phyloP scores from a whole-genome alignment of 2,113 vertebrate species.

The Motacilla tschutschensis region DNA sequence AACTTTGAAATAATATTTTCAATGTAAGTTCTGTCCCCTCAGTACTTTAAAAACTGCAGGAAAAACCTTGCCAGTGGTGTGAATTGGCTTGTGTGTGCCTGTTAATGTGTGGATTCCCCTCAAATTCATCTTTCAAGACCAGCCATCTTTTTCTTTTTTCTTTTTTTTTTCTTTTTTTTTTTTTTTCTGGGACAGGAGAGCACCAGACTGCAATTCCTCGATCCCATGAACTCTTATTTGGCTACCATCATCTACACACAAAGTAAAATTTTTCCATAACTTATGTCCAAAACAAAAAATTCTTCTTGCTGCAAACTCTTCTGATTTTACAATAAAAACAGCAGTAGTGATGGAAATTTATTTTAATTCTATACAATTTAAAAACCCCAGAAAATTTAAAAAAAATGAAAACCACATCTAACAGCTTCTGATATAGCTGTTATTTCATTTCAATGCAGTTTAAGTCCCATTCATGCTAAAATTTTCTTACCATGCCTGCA shows the following conservation, averaged over 20 bases:
- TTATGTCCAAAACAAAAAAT: background rate
- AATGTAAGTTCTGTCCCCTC: accelerated
- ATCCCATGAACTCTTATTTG: background rate
- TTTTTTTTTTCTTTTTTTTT: no score
- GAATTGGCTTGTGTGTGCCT: background rate
- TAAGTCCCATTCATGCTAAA: background rate
- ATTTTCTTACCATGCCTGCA: background rate
- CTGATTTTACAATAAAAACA: background rate
- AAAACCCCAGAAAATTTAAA: background rate
- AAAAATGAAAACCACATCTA: background rate
- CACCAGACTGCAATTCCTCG: background rate
- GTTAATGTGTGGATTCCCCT: background rate
- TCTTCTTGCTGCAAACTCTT: background rate
- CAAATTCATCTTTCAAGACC: background rate
- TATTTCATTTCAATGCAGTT: conserved; percentile 10
- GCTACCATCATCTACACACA: background rate
- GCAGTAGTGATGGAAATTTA: background rate
- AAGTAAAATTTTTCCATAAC: background rate
- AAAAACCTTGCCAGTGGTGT: background rate
- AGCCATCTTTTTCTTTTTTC: background rate
- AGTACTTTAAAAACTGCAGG: background rate
- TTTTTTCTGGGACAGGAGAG: no score
- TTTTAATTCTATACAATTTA: background rate
- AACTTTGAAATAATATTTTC: background rate
- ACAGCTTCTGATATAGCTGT: background rate